Base-by-base conservation (phyloP, 2,888 invertebrate species). In the Julus scanicus region DNA sequence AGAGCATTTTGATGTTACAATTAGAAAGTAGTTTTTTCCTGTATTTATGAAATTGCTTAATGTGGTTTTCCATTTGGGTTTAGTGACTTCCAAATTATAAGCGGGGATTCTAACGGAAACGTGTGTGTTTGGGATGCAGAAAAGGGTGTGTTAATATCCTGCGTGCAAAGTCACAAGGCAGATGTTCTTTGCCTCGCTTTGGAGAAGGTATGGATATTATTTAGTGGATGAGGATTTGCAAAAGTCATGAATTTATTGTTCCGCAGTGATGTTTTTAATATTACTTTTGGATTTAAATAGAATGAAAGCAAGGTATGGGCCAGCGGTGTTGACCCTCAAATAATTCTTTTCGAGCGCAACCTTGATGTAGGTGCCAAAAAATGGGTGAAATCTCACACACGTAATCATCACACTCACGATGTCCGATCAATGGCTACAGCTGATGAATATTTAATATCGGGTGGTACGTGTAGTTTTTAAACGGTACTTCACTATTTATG, bases 61-160 rank as follows among this genome's bases (percentile, higher is more conserved):
- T 29, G 29, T 29, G 63, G 63, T 71, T 87, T 86, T 89, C 29
- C 87, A 40, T 86, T 86, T 88, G 83, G 87, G 88, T 88, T 48
- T 90, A 92, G 94, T 85, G 96, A 98, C 91, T 95, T 97, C 91
- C 95, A 95, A 9, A 95, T 98, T 83, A 94, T 97, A 17, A 96
- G 96, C 89, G 98, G 98, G 0, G 98, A 98, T 92, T 96, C 96
- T 89, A 93, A 95, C 49, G 98, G 98, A 0, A 94, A 95, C 91
- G 93, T 97, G 1, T 95, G 95, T 29, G 95, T 98, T 91, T 98
- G 98, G 98, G 97, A 98, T 93, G 96, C 96, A 15, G 94, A 94
- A 89, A 92, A 95, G 88, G 98, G 97, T 13, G 95, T 96, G n/a
- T 49, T 85, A 20, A 85, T 85, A 44, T 49, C 20, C 48, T 91